Conservation (phyloP, 2,113 vertebrate species). For the Puma concolor region DNA sequence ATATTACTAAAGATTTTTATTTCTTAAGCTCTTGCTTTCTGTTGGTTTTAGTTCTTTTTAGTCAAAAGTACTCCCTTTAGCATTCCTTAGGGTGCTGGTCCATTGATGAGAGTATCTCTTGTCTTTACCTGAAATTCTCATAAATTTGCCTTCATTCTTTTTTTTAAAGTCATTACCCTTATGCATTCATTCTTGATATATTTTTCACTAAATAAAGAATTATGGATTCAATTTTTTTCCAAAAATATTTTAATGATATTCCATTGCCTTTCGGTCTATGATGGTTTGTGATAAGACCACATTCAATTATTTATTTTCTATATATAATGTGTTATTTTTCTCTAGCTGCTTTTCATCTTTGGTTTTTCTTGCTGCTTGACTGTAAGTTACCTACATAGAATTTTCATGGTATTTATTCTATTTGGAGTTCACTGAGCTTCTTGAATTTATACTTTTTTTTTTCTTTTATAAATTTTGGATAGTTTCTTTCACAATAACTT, state of each 20-base stretch:
- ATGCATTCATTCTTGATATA: not conserved
- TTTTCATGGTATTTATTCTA: not conserved
- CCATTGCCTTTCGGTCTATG: not conserved
- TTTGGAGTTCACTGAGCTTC: not conserved
- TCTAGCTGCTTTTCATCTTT: not conserved
- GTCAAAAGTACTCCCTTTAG: not conserved
- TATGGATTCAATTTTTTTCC: not conserved
- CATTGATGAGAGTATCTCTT: not conserved
- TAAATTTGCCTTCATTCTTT: not conserved
- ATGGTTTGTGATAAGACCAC: not conserved
- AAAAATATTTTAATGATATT: not conserved
- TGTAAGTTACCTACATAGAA: not conserved
- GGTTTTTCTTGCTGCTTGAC: not conserved
- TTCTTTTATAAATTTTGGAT: not conserved
- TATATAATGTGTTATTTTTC: not conserved
- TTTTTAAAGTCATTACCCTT: too few species aligned
- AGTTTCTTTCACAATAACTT: not conserved
- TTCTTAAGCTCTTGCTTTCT: not conserved
- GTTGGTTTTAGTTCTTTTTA: not conserved
- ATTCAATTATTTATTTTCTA: not conserved
- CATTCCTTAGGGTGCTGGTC: not conserved
- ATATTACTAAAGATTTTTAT: not conserved
- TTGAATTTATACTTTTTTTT: not conserved
- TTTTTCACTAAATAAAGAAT: not conserved
- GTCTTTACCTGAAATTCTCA: not conserved